Evolutionary conservation across 2,113 vertebrate species (phyloP).

Genomic region (Shinisaurus crocodilurus): DNA sequence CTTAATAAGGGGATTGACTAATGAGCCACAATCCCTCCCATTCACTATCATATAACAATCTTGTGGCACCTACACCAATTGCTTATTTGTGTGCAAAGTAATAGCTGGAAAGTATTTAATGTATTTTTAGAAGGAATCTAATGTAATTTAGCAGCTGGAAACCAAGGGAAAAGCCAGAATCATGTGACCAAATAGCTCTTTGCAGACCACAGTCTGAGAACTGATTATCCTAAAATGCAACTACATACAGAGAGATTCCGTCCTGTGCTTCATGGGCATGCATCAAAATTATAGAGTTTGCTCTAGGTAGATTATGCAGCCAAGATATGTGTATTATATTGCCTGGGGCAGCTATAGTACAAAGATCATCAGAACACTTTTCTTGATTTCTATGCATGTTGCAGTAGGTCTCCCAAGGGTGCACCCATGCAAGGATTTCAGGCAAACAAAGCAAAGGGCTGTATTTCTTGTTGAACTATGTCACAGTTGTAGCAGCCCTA

Average conservation of each 20-base stretch:
- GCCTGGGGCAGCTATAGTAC: slow-evolving; percentile 8
- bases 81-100: slow-evolving; percentile 26
- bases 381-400: not conserved
- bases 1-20: slow-evolving; percentile 24
- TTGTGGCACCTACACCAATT: slow-evolving; percentile 32
- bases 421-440: slow-evolving; percentile 3
- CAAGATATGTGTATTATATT: slow-evolving; percentile 15
- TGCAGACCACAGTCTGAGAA: slow-evolving; percentile 18
- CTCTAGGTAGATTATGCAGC: slow-evolving; percentile 8
- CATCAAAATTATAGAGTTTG: slow-evolving; percentile 15
- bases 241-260: not conserved
- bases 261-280: not conserved
- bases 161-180: not conserved
- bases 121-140: slow-evolving; percentile 19
- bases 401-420: not conserved
- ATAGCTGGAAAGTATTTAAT: slow-evolving; percentile 41
- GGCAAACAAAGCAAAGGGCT: slow-evolving; percentile 2
- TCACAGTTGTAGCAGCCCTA: not conserved
- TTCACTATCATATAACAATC: slow-evolving; percentile 29
- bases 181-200: not conserved
- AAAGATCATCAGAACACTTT: slow-evolving; percentile 20
- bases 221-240: slow-evolving; percentile 19
- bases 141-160: slow-evolving; percentile 12
- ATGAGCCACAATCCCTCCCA: slow-evolving; percentile 11
- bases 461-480: not conserved